Base-by-base conservation (phyloP, 1,140 invertebrate genomes). In the Drosophila athabasca region DNA sequence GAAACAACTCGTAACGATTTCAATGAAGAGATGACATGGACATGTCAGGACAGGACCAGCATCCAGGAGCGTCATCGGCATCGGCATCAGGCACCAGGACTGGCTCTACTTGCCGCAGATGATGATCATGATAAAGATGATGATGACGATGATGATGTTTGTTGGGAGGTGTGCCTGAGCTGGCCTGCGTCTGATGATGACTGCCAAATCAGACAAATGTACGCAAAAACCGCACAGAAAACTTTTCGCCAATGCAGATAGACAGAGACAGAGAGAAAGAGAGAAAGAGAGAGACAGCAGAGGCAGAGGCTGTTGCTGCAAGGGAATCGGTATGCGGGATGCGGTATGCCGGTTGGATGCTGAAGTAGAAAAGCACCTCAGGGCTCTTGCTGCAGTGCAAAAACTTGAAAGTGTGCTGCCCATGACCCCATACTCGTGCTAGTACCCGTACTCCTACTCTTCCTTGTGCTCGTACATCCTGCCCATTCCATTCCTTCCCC, bases 121-220 rank as follows among this genome's bases (percentile, higher is more conserved):
- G 17, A 19, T 19, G 17, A 19, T 19, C 17, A 19, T 1, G 17
- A 19, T 19, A 19, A 19, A 19, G 17, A 9, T 45, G 58, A 29
- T 49, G 48, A 8, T 66, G 65, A 45, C 50, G 35, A 45, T 54
- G 15, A 31, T 39, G 35, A 9, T 51, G 15, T 35, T 39, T 54
- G 48, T 50, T 24, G 53, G 58, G n/a, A 59, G 55, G 61, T 31
- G 39, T 8, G 45, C 49, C 29, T 35, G 50, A 19, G 57, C 41
- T 39, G 31, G 45, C 7, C 48, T 41, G 46, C 39, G 49, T 65
- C 65, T 49, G 74, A 49, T 79, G 79, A 85, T 78, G 81, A 81
- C 74, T 85, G 81, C 82, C 79, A 82, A 85, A 85, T 81, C 81
- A 85, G 81, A 87, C 81, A 85, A 85, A 85, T 82, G 82, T 85